Percentiles rank a stretch among this genome's conserved stretches.
Conservation (phyloP, 2,888 invertebrate species). For the Cyrtodaria siliqua region DNA sequence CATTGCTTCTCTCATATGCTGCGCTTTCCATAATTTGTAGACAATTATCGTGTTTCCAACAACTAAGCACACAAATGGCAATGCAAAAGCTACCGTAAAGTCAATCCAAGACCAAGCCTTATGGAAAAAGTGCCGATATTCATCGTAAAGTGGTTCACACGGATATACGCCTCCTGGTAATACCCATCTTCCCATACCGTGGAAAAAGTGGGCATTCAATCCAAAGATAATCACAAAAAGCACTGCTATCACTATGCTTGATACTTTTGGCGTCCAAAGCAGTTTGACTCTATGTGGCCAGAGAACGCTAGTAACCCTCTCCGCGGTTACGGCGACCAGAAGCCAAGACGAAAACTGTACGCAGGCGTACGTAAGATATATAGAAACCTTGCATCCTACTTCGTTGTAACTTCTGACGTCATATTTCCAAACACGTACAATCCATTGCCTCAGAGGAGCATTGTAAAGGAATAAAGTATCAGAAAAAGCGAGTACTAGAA, state of each 20-base stretch:
- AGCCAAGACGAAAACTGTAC: constrained; percentile 51
- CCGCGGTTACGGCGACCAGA: constrained; percentile 54
- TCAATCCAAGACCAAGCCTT: constrained; percentile 55
- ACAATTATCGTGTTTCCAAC: constrained; percentile 51
- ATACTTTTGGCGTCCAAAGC: constrained; percentile 12
- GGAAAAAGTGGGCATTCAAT: constrained; percentile 32
- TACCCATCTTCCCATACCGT: neutral
- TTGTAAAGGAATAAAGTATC: neutral
- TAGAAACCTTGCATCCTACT: constrained; percentile 31
- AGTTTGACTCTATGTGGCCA: constrained; percentile 45
- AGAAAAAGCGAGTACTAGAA: neutral
- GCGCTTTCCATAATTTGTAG: constrained; percentile 12
- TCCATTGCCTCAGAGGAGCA: neutral
- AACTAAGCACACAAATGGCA: constrained; percentile 40
- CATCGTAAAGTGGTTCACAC: constrained; percentile 31
- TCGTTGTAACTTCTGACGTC: neutral
- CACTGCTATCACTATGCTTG: constrained; percentile 13
- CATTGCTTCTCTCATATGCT: constrained; percentile 18
- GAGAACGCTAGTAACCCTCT: constrained; percentile 44
- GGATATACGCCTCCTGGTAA: neutral
- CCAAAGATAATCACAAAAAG: constrained; percentile 14
- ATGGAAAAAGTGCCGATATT: constrained; percentile 33
- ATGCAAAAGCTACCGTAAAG: constrained; percentile 40
- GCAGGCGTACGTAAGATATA: constrained; percentile 45
- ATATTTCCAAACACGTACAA: neutral